phyloP scores from a whole-genome alignment of 64 coral and sea anemone species.

The Pocillopora damicornis region DNA sequence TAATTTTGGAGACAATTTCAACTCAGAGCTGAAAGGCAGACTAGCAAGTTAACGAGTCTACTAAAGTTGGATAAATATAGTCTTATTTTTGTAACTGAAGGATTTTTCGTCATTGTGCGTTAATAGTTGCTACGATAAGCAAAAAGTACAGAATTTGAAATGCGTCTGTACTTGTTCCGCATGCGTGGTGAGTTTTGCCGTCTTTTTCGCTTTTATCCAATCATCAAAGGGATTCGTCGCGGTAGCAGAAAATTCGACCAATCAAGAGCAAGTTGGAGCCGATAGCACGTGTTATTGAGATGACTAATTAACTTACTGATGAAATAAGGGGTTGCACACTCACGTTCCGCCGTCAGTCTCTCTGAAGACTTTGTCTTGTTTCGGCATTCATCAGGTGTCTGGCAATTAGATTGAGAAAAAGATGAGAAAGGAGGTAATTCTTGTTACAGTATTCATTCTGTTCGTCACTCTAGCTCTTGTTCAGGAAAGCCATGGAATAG shows the following conservation, averaged over 20 bases:
- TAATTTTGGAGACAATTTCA: background rate
- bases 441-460: background rate
- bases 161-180: too few relatives aligned
- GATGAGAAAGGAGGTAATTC: background rate
- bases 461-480: background rate
- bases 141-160: too few relatives aligned
- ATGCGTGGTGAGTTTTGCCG: background rate
- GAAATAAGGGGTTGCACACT: too few relatives aligned
- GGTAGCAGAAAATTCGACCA: background rate
- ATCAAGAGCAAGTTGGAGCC: background rate
- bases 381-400: background rate
- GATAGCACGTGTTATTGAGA: background rate
- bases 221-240: background rate
- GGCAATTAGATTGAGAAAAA: background rate
- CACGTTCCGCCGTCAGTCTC: background rate
- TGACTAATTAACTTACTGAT: background rate
- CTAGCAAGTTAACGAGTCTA: too few relatives aligned
- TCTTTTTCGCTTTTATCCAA: background rate
- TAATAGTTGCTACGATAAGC: too few relatives aligned
- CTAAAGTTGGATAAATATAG: too few relatives aligned
- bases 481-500: conserved; percentile 10
- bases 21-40: background rate
- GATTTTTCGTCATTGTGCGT: too few relatives aligned
- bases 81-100: too few relatives aligned
- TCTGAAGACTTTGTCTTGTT: too few relatives aligned